Evolutionary conservation across 2,113 vertebrate species (phyloP).

Genomic region (Ophiodon elongatus): DNA sequence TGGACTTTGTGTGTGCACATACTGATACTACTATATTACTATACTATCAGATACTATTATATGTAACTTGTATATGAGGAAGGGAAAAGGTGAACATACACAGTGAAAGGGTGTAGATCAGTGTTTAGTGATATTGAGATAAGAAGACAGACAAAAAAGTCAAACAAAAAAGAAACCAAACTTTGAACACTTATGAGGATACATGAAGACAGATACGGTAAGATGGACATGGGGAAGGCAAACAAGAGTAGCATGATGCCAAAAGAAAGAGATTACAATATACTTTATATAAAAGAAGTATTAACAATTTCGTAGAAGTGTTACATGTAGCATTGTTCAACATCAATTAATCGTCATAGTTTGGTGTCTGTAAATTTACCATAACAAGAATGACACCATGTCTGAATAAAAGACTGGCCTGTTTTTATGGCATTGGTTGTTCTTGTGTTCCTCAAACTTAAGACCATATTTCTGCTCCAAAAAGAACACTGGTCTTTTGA

Average conservation of each 20-base stretch:
- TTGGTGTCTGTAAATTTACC: slow-evolving; percentile 1
- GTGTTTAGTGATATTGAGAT: background rate
- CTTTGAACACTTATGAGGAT: background rate
- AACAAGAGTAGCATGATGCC: background rate
- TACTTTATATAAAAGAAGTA: background rate
- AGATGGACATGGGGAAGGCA: background rate
- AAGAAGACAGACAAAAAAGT: background rate
- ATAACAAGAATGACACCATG: background rate
- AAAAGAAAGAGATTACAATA: background rate
- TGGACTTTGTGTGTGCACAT: background rate
- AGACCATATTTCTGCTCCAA: background rate
- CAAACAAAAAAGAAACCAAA: background rate
- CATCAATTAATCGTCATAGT: background rate
- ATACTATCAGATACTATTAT: background rate
- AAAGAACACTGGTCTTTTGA: background rate
- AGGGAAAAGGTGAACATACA: background rate
- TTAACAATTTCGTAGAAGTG: slow-evolving; percentile 15
- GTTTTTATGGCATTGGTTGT: background rate
- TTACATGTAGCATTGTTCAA: slow-evolving; percentile 45
- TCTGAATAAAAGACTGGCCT: background rate
- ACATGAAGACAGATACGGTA: background rate
- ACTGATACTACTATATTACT: background rate
- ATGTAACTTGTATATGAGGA: background rate
- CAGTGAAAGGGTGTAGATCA: background rate
- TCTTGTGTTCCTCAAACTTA: background rate